Conservation (phyloP, 2,888 invertebrate genomes). For the Phragmatobia fuliginosa region DNA sequence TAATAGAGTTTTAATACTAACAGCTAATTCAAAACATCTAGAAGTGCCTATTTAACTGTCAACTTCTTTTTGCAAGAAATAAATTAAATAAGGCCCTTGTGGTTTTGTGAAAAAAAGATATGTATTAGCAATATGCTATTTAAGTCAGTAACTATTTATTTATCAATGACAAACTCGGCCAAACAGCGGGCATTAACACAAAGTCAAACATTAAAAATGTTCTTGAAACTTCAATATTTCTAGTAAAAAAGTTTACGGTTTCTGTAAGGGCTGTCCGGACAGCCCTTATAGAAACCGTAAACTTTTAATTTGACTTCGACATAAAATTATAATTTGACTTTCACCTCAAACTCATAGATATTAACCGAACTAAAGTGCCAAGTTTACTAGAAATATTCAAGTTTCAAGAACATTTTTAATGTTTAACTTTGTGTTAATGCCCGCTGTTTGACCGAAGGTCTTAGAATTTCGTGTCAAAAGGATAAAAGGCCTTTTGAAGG, state of each 20-base stretch:
- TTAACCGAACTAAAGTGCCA: conserved; percentile 42
- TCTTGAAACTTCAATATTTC: conserved; percentile 33
- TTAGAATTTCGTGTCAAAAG: conserved; percentile 3
- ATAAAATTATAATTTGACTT: conserved; percentile 49
- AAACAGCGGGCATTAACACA: conserved; percentile 20
- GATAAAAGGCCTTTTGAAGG: background rate
- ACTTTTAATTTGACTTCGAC: conserved; percentile 36
- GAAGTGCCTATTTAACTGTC: too few relatives aligned
- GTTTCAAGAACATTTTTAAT: conserved; percentile 30
- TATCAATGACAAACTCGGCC: background rate
- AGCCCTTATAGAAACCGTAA: conserved; percentile 35
- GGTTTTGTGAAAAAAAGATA: background rate
- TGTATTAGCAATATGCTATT: background rate
- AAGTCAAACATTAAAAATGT: conserved; percentile 28
- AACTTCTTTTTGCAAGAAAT: background rate
- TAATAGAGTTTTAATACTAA: too few relatives aligned
- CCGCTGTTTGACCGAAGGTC: conserved; percentile 22
- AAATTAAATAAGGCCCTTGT: background rate
- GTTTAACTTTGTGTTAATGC: conserved; percentile 26
- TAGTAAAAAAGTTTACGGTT: too few relatives aligned
- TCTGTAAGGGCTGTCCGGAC: too few relatives aligned
- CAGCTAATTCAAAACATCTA: too few relatives aligned
- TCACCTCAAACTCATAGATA: conserved; percentile 42
- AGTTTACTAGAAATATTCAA: conserved; percentile 30
- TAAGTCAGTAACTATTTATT: background rate